Base-by-base conservation (phyloP, 1,140 invertebrate genomes). In the Aplysia californica region DNA sequence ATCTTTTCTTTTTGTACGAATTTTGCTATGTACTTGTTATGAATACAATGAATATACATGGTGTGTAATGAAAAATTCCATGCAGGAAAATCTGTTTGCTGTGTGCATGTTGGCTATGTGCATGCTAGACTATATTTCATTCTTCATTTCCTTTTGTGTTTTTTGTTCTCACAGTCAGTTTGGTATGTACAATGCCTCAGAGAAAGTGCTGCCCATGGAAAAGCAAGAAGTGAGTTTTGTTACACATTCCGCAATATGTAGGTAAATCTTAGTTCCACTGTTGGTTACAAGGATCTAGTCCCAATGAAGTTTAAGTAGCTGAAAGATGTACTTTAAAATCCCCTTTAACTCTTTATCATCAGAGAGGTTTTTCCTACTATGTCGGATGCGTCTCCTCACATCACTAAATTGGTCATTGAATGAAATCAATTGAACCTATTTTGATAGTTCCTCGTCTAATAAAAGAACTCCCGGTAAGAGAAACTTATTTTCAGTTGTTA, bases 101-200 rank as follows among this genome's bases (percentile, higher is more conserved):
- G 33, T 70, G 21, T 70, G 23, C 10, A 23, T 50, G 1, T 50
- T n/a, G 21, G 44, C n/a, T 1, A 10, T 26, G 23, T 23, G 23
- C 6, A 50, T 23, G 1, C 23, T 1, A 10, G 15, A 10, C 26
- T 29, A 3, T 26, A 55, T 35, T 26, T 71, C n/a, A 3, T 18
- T 18, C 56, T 55, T 15, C 4, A 6, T 55, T 2, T 29, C n/a
- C 15, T 26, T n/a, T 15, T 29, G 33, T 36, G 10, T 50, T 3
- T 39, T 56, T 36, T 69, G 76, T 79, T 71, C 66, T 6, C 77
- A 23, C 76, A 85, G 84, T 90, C 96, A 96, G 84, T 97, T 97
- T 91, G 95, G 94, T 36, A 96, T 94, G 88, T 97, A 92, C 85
- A 91, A 95, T 84, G 87, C 87, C 15, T 94, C 95, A 71, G 92